These are phyloP conservation scores for Cyrtonyx montezumae DNA, from an alignment of 2,113 vertebrate genomes.

Conservation along the genomic window DNA sequence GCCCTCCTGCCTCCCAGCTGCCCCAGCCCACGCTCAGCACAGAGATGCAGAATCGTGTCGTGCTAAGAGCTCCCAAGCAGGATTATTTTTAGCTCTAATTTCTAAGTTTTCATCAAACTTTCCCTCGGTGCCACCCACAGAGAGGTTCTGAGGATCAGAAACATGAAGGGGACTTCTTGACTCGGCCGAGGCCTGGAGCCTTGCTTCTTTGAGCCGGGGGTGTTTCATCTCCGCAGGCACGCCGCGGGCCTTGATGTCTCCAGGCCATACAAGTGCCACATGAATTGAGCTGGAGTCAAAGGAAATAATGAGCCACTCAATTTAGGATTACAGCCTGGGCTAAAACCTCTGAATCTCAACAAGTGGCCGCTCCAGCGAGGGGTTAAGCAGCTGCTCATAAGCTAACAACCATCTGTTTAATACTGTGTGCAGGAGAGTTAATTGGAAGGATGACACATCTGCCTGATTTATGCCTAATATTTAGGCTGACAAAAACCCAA, in stretches of 20 bases:
- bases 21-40: not conserved
- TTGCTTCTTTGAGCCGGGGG: not conserved
- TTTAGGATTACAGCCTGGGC: not conserved
- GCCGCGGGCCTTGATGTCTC: not conserved
- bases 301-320: not conserved
- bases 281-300: rapidly evolving
- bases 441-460: not conserved
- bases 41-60: not conserved
- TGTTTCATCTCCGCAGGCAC: not conserved
- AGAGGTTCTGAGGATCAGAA: constrained; percentile 1
- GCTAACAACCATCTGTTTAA: not conserved
- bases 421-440: not conserved
- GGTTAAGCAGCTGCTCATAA: constrained; percentile 8
- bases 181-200: rapidly evolving
- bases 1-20: not conserved
- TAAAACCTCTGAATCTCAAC: not conserved
- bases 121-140: rapidly evolving
- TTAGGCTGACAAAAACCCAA: not conserved
- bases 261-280: not conserved
- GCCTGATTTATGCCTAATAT: not conserved
- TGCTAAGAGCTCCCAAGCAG: not conserved
- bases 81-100: not conserved
- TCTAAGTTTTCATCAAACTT: not conserved
- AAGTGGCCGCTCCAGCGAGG: not conserved
- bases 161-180: rapidly evolving